phyloP scores from a whole-genome alignment of 2,888 invertebrate genomes.

The Danaus chrysippus region DNA sequence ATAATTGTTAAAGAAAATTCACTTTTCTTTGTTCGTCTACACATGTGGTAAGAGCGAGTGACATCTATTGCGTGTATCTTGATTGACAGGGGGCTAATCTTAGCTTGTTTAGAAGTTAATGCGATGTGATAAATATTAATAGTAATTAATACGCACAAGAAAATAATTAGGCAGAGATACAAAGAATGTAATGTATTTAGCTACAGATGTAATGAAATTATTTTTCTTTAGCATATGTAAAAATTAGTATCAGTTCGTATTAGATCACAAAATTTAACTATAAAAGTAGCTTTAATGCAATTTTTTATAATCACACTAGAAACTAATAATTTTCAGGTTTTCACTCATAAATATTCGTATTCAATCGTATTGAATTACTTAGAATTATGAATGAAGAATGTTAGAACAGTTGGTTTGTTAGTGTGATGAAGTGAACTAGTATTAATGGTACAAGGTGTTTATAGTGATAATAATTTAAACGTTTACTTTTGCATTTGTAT shows the following conservation, averaged over 20 bases:
- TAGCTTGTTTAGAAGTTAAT: neutral
- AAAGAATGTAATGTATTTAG: neutral
- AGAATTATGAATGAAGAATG: no score
- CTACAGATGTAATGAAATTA: neutral
- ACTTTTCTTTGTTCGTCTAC: neutral
- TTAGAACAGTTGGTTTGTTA: no score
- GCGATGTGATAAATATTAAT: neutral
- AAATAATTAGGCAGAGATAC: neutral
- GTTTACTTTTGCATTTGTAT: neutral
- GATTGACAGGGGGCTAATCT: neutral
- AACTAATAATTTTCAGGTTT: no score
- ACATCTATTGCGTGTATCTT: constrained; percentile 1
- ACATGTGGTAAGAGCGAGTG: neutral
- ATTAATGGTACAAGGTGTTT: no score
- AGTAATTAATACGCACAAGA: neutral
- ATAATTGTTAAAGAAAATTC: no score
- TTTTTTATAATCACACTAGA: no score
- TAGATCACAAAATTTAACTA: no score
- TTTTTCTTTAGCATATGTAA: neutral
- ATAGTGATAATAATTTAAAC: neutral
- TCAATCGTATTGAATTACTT: no score
- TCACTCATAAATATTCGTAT: no score
- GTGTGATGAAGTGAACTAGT: no score
- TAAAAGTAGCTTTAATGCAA: no score
- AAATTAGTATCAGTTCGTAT: no score